Base-by-base conservation (phyloP, 2,113 vertebrate genomes). In the Elephantulus edwardii region DNA sequence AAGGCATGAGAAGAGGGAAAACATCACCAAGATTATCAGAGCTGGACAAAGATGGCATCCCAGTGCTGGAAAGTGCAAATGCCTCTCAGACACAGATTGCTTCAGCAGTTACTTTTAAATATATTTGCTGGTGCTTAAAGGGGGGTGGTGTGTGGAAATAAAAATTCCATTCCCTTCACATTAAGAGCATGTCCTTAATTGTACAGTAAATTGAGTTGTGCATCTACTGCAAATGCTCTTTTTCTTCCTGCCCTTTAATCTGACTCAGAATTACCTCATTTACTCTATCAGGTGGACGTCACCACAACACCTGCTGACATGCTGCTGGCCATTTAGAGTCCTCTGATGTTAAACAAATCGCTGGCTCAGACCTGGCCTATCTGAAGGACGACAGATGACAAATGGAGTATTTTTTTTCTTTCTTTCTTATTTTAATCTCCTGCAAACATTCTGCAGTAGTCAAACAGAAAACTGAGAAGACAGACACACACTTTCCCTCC, bases 281-380 rank as follows among this genome's bases (percentile, higher is more conserved):
- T 84, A 87, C 81, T 70, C 30, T 78, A 11, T 62, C 48, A 38
- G 8, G 46, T 81, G 68, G 68, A 33, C 56, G 86, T 72, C 60
- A 90, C 2, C 28, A n/a, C 16, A 86, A 62, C 10, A 81, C 6
- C 24, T 70, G 50, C 38, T 54, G 11, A n/a, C 46, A 82, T 64
- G 50, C 38, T 75, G 14, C 3, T 44, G 66, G 14, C 35, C 35
- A 13, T 64, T 54, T 70, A 86, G 70, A n/a, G 7, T 40, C 30
- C 42, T 75, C 56, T 50, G 33, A 54, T 52, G 60, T 80, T 75
- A 83, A 79, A 94, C 28, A 87, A 74, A 91, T 64, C 22, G 68
- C 5, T 33, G 26, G 12, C 11, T 81, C 42, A 68, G 54, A 46
- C 28, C 24, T 6, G 60, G 24, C 48, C 86, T 76, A 46, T 46